Evolutionary conservation across 1,140 invertebrate species (phyloP), one percentile per base, ranked within the genome.

Genomic region (Notospermus geniculatus): DNA sequence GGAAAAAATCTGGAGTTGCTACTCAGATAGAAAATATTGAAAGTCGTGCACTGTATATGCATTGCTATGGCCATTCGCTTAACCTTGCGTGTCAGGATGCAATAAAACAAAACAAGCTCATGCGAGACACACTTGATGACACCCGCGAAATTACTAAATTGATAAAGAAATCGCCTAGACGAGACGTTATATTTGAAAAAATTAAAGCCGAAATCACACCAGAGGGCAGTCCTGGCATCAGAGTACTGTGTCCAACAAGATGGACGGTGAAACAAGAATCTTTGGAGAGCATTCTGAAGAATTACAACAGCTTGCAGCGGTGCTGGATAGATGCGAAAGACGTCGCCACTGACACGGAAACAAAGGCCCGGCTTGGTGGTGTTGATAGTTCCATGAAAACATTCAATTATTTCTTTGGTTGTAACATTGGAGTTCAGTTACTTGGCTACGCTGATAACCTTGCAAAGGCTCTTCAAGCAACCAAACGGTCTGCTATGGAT

Each of bases 21-120:
- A 36, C 52, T 4, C 19, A 54, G 13, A 54, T 59, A 9, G 22
- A 15, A 11, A 30, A 19, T 1, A 17, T 27, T 17, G 57, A 60
- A 39, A 1, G 30, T 25, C 29, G 45, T 0, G 62, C 57, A 1
- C 19, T 63, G 17, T 53, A 59, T 19, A 59, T 45, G 11, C 57
- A 63, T 28, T 63, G 60, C 39, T 56, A 62, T 56, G 54, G 30
- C 0, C 53, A 62, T 54, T 17, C 36, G 9, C 45, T 62, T 5
- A 57, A 56, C 25, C 43, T 62, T 22, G 54, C 54, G 11, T 32
- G 50, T 17, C 32, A 52, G 5, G 53, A 61, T 52, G 52, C 60
- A 15, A 39, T 57, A 29, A 62, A 62, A 22, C 17, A 23, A 22
- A 36, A 30, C 1, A 62, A 62, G 17, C n/a, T n/a, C n/a, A n/a